These are phyloP conservation scores for Cichlasoma orientale DNA, from an alignment of 2,797 vertebrate species.

Conservation along the genomic window DNA sequence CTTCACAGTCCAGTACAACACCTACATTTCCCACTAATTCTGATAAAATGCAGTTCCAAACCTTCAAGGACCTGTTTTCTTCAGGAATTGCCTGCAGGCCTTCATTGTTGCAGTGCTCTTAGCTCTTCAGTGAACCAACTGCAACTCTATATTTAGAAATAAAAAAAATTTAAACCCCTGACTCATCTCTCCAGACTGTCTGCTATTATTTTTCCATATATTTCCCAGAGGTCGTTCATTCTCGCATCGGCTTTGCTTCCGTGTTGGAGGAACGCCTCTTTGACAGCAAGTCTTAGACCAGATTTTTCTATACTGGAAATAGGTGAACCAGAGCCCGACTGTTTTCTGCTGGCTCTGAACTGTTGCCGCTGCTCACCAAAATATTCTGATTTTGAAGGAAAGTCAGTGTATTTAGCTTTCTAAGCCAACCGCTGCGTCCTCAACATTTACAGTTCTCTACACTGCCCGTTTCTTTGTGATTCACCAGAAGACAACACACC, in stretches of 20 bases:
- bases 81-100: neutral
- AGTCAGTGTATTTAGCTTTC: neutral
- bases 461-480: neutral
- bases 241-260: neutral
- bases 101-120: neutral
- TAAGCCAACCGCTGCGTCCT: neutral
- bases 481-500: neutral
- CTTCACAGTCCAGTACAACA: neutral
- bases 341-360: neutral
- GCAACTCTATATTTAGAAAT: neutral
- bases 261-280: neutral
- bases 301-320: neutral
- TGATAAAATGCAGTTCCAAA: neutral
- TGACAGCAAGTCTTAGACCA: neutral
- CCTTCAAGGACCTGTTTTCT: neutral
- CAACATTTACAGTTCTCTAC: neutral
- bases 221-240: too few relatives aligned
- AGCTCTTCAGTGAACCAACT: neutral
- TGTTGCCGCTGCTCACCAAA: neutral
- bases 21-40: neutral
- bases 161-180: neutral
- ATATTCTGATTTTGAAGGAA: neutral
- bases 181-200: neutral
- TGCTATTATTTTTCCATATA: neutral
- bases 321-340: fast-evolving